phyloP scores from a whole-genome alignment of 2,113 vertebrate genomes.

The Lophura nycthemera region DNA sequence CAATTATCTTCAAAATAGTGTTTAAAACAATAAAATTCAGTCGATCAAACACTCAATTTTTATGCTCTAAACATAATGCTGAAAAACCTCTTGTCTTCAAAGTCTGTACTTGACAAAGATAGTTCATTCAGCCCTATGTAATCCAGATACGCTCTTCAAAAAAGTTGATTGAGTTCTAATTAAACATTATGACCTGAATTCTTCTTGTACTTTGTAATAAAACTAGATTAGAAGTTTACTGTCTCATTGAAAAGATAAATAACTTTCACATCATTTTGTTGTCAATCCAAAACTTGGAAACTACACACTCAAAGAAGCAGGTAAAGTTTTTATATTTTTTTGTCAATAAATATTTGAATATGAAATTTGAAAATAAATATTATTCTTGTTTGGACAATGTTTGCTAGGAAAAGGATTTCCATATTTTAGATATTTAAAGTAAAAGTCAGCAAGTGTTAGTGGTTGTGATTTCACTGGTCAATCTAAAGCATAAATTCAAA shows the following conservation, averaged over 20 bases:
- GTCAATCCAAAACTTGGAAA: neutral
- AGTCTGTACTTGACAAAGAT: conserved; percentile 76
- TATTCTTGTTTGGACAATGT: neutral
- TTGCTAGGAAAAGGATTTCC: neutral
- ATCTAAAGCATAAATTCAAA: neutral
- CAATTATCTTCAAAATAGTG: conserved; percentile 83
- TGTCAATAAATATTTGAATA: neutral
- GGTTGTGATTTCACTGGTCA: neutral
- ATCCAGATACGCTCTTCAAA: conserved; percentile 80
- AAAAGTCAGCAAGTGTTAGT: neutral
- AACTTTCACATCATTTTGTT: neutral
- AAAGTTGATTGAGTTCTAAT: conserved; percentile 85
- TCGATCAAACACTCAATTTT: conserved; percentile 82
- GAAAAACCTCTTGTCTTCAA: conserved; percentile 69
- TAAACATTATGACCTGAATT: conserved; percentile 75
- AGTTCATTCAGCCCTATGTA: conserved; percentile 84
- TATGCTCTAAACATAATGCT: conserved; percentile 74
- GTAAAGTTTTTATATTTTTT: neutral
- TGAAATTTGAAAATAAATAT: neutral
- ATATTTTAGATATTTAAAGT: neutral
- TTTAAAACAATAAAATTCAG: conserved; percentile 86
- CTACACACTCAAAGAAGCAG: neutral
- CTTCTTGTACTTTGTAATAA: conserved; percentile 2
- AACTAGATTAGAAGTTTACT: conserved; percentile 11
- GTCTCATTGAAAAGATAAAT: conserved; percentile 2